Evolutionary conservation across 2,888 invertebrate genomes (phyloP).

Genomic region (Lithophane socia): DNA sequence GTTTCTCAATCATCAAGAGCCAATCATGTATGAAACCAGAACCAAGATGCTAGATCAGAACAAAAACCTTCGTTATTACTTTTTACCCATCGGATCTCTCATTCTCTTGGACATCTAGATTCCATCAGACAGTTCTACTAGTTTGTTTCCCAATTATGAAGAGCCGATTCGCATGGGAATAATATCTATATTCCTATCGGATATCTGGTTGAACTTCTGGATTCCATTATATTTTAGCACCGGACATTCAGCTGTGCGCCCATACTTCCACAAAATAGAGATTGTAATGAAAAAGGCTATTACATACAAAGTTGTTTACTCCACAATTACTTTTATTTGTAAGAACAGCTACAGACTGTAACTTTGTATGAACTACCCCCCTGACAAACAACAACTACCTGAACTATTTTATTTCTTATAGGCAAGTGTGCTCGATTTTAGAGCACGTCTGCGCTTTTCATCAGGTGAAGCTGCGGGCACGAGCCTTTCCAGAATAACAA

Average conservation of each 20-base stretch:
- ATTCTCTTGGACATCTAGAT: neutral
- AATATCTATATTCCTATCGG: neutral
- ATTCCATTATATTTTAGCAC: slow-evolving; percentile 21
- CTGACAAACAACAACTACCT: too few relatives aligned
- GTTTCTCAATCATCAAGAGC: neutral
- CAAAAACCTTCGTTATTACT: neutral
- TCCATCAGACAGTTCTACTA: neutral
- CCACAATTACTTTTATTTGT: slow-evolving; percentile 31
- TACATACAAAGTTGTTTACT: slow-evolving; percentile 40
- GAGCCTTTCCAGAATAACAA: slow-evolving; percentile 37
- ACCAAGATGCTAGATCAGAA: neutral
- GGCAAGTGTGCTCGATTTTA: neutral
- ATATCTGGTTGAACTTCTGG: slow-evolving; percentile 17
- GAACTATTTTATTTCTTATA: slow-evolving; percentile 28
- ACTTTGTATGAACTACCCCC: too few relatives aligned
- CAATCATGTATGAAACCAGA: neutral
- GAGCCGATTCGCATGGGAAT: neutral
- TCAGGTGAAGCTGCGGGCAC: slow-evolving; percentile 33
- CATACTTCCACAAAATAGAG: slow-evolving; percentile 16
- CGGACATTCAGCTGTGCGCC: slow-evolving; percentile 12
- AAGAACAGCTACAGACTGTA: slow-evolving; percentile 27
- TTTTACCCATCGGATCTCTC: neutral
- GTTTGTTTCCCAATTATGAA: neutral
- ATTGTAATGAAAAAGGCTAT: slow-evolving; percentile 19
- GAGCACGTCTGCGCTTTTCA: slow-evolving; percentile 48